Base-by-base conservation (phyloP, 2,113 vertebrate genomes). In the Actinemys pallida region DNA sequence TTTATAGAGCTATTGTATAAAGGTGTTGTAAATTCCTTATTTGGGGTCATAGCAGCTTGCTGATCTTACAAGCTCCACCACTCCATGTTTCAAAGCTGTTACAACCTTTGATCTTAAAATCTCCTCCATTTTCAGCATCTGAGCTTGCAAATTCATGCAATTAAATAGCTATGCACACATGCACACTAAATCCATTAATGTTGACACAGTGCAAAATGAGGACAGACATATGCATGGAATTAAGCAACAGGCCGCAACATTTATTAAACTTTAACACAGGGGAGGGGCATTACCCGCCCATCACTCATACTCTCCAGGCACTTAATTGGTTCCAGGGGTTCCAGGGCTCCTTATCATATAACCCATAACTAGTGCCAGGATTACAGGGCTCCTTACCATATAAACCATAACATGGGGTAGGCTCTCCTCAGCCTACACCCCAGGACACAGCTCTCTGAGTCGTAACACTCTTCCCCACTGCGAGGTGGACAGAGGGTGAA, bases 11-110 rank as follows among this genome's bases (percentile, higher is more conserved):
- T 20, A 97, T 94, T 89, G 49, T 93, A 93, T 75, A 94, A 94
- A 78, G 65, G 29, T 62, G 87, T 89, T 94, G 52, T 86, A 93
- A 93, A 97, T 89, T 86, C 92, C 84, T 95, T 72, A 72, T 96
- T 91, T 92, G 78, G 79, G 88, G 9, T 4, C 56, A 88, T 86
- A 87, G 49, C 81, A 92, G 81, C 52, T 93, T 91, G 94, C 72
- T 89, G 72, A 78, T 94, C 69, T 94, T 87, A 94, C 69, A 93
- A 89, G 81, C 76, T 90, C 87, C 81, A 94, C 83, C 86, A 24
- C 16, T 93, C 39, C 62, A 88, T 87, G 22, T 65, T 90, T 8
- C 87, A 84, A 93, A 83, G 39, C 76, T 91, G 72, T 69, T 92
- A 47, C 90, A 86, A 72, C n/a, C 65, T 72, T 72, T 72, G 65